Base-by-base conservation (phyloP, 2,113 vertebrate species). In the Mobula birostris region DNA sequence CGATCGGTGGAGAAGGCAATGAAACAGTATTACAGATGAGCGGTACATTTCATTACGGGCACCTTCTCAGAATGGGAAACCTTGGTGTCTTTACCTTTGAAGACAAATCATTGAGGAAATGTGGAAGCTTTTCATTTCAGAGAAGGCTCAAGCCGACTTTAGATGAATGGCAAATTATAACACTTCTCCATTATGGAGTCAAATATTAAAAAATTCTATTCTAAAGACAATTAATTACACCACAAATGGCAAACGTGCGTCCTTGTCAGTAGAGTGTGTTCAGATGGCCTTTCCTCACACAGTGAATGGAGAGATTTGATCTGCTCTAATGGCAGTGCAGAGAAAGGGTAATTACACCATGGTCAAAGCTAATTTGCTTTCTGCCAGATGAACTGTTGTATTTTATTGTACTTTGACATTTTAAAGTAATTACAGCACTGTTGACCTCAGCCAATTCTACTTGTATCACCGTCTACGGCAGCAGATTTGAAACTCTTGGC, bases 321-420 rank as follows among this genome's bases (percentile, higher is more conserved):
- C 98, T 99, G 98, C 98, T 98, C 98, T 99, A 99, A 99, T 99
- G 98, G 98, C 98, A 98, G 98, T 98, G 98, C 96, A 98, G 98
- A 98, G 99, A 72, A 99, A 99, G 99, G 99, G 99, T 99, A 99
- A 99, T 99, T 99, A 99, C 97, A 97, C 98, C 98, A 98, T 99
- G 99, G 99, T 99, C 99, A 99, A 99, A 99, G 98, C 99, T 99
- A 99, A 99, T 99, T 99, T 99, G 99, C 98, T 99, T 99, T 99
- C 98, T 99, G 98, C 98, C 98, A 99, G 99, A 99, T 99, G 99
- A 99, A 99, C 99, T 99, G 99, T 99, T 99, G 98, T 99, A 99
- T 99, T 99, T 99, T 99, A 99, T 99, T 99, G 99, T 99, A 98
- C 98, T 98, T 98, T 99, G 99, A 99, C 99, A 99, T 99, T 99